A percentile compares a stretch with the other conserved stretches of the same genome.
Evolutionary conservation across 2,113 vertebrate genomes (phyloP).

Genomic region (Fregetta grallaria): DNA sequence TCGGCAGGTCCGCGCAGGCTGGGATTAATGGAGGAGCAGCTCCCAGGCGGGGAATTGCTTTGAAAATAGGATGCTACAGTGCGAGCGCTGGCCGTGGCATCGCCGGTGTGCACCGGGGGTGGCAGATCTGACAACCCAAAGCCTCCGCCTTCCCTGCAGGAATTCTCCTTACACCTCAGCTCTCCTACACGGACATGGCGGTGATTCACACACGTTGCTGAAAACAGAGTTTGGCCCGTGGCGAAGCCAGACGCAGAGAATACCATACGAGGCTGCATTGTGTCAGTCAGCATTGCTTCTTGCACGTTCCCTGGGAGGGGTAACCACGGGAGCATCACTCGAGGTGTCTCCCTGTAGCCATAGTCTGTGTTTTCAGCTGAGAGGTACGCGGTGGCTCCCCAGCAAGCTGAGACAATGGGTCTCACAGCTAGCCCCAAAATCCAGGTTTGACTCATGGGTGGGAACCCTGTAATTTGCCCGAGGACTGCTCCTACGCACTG

Average conservation of each 20-base stretch:
- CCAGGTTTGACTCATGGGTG: background rate
- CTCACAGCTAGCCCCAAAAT: background rate
- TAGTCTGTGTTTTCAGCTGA: background rate
- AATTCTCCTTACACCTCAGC: background rate
- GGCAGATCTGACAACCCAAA: background rate
- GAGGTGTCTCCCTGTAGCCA: background rate
- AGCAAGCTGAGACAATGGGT: background rate
- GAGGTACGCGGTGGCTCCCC: background rate
- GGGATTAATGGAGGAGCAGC: background rate
- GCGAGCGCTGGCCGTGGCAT: background rate
- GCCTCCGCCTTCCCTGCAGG: background rate
- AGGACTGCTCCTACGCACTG: background rate
- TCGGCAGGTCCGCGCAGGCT: fast-evolving
- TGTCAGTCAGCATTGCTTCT: background rate
- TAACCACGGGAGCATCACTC: background rate
- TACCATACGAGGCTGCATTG: fast-evolving
- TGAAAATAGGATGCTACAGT: fast-evolving
- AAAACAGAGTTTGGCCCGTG: background rate
- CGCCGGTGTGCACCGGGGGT: fast-evolving
- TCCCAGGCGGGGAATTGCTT: background rate
- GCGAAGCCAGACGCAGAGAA: fast-evolving
- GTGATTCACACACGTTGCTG: background rate
- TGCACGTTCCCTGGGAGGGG: fast-evolving
- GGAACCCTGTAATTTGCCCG: slow-evolving; percentile 14
- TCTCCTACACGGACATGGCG: fast-evolving